Base-by-base conservation (phyloP, 2,888 invertebrate species). In the Priocnemis perturbator region DNA sequence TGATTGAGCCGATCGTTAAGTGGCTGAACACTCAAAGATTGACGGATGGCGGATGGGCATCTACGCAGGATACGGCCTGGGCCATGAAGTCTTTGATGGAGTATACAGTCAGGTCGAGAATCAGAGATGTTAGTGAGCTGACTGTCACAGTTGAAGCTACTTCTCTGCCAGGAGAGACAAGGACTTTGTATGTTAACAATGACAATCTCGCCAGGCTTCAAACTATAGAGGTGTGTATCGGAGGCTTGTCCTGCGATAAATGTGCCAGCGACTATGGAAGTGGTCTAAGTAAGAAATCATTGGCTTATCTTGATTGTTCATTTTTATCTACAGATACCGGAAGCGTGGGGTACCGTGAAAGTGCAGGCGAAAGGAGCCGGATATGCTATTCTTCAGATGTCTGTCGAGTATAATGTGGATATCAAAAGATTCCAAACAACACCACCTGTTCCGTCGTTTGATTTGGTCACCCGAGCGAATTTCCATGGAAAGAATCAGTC, bases 281-380 rank as follows among this genome's bases (percentile, higher is more conserved):
- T 61, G 26, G 53, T 21, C 21, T 21, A 52, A 19, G 19, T 4
- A 60, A 37, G 2, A 48, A 17, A 23, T 47, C 26, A 23, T 64
- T 63, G n/a, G n/a, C n/a, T 56, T 26, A 26, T 26, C 21, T 37
- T 37, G 2, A 26, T 26, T 26, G 17, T 23, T 61, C 48, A 61
- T 60, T 21, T 9, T 65, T 74, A 75, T 83, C 11, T 3, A n/a
- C 81, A 95, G 95, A 96, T 97, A 88, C 96, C 97, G 0, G 93
- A 95, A 84, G 97, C 97, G 56, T 98, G 96, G 95, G 98, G 98
- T 83, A 97, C 96, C 0, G 96, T 98, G 47, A 95, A 96, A 89
- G 96, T 98, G 56, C 94, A 96, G 81, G 97, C 96, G 0, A 95
- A 94, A 86, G 98, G 98, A 75, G 95, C 96, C 2, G 98, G 98